Evolutionary conservation across 92 coral and sea anemone genomes (phyloP), one percentile per base, ranked within the genome.

Genomic region (Galaxea fascicularis): DNA sequence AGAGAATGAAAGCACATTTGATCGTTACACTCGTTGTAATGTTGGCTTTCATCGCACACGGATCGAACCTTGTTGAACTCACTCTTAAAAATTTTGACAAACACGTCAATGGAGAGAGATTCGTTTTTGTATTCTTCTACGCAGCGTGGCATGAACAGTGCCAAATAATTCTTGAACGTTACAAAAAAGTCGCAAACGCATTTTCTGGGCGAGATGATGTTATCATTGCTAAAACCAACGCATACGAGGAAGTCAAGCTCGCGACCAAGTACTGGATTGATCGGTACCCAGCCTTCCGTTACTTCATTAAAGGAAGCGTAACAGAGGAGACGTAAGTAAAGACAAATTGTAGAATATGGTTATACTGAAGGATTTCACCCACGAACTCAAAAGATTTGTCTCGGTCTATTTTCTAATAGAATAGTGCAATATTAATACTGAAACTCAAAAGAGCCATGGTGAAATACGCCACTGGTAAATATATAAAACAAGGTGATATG

Each of bases 121-220:
- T 94, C 87, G 97, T 85, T 8, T 97, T 97, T 82, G 92, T 97
- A n/a, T 89, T 97, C 87, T 97, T 97, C 91, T 97, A 97, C 81
- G 98, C 99, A 12, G 78, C 95, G 1, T 97, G 99, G 99, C 87
- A 94, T 58, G 84, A 70, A 4, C 93, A 83, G 17, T 92, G 98
- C 72, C 73, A 60, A 81, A 91, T 86, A 83, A 85, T 93, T 68
- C 68, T 91, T 3, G 87, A 86, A 28, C 85, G 86, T 0, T 89
- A 89, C 47, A 89, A 91, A 22, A 77, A 91, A 29, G 98, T 92
- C 35, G 93, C 83, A 15, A 93, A 93, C 9, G 93, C 87, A 46
- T 92, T 93, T 51, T 56, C 86, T 22, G 82, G 67, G 4, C 89
- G 95, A 52, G 90, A 82, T 44, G 98, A 95, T 46, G 77, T 94